Conservation (phyloP, 2,797 vertebrate genomes). For the Acomys russatus region DNA sequence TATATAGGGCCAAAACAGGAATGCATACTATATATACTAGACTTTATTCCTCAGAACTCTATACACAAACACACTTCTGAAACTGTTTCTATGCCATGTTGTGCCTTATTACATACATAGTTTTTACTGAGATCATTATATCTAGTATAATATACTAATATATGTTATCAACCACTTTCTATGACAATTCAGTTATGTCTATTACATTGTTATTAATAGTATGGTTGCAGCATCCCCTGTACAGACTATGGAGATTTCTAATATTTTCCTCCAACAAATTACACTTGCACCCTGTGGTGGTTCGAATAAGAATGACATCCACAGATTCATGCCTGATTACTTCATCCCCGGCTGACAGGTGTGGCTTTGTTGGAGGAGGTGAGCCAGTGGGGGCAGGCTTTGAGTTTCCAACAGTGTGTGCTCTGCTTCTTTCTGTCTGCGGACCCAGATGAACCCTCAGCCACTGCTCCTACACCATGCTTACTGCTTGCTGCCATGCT, state of each 20-base stretch:
- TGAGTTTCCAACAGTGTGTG: background rate
- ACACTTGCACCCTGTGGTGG: background rate
- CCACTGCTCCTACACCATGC: background rate
- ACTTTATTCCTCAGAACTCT: slow-evolving; percentile 39
- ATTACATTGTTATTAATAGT: slow-evolving; percentile 59
- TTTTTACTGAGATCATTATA: slow-evolving; percentile 46
- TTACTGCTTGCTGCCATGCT: background rate
- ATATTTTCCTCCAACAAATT: slow-evolving; percentile 37
- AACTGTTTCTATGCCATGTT: slow-evolving; percentile 37
- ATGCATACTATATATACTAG: background rate
- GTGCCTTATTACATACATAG: background rate
- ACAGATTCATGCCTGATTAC: background rate
- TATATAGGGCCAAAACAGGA: slow-evolving; percentile 47
- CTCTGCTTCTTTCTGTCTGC: background rate
- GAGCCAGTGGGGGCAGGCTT: background rate
- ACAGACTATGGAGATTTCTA: slow-evolving; percentile 7
- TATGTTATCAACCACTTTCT: slow-evolving; percentile 25
- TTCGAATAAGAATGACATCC: background rate
- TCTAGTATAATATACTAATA: background rate
- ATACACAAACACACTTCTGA: background rate
- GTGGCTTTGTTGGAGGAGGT: background rate
- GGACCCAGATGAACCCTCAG: background rate
- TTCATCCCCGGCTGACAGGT: background rate
- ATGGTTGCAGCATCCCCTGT: background rate
- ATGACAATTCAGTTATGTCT: slow-evolving; percentile 21